These are phyloP conservation scores for Diploscapter pachys DNA, from an alignment of 1,140 invertebrate genomes.

Conservation along the genomic window DNA sequence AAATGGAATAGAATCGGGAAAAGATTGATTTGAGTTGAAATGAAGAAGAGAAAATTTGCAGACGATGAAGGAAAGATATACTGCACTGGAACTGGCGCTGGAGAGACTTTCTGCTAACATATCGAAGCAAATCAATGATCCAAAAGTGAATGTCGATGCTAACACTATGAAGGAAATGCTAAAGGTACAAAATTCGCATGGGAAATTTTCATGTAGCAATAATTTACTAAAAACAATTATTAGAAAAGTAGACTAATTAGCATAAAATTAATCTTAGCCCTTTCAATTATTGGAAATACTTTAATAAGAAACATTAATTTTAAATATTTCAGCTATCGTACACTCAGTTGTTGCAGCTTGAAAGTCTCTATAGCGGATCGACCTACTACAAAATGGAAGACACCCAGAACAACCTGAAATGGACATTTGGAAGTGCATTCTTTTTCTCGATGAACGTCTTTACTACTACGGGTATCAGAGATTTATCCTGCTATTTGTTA, in stretches of 20 bases:
- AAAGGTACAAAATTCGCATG: not conserved
- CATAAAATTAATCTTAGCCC: not conserved
- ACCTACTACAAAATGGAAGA: constrained; percentile 26
- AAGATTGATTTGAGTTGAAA: no score
- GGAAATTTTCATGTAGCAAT: not conserved
- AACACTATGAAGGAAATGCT: not conserved
- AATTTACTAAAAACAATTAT: not conserved
- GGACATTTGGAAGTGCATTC: constrained; percentile 26
- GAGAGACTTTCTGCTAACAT: no score
- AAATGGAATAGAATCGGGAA: no score
- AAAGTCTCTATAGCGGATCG: constrained; percentile 23
- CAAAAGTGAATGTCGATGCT: not conserved
- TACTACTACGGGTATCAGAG: constrained; percentile 27
- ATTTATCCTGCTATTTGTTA: constrained; percentile 7
- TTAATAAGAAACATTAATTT: not conserved
- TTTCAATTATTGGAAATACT: not conserved
- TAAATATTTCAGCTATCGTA: constrained; percentile 18
- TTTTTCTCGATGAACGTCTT: constrained; percentile 32
- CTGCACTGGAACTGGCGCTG: no score
- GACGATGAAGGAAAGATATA: no score
- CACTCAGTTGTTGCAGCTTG: constrained; percentile 12
- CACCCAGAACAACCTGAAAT: constrained; percentile 19
- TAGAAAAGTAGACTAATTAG: not conserved
- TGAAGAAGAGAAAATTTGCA: no score
- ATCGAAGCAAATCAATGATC: no score